Percentiles rank a stretch among this genome's conserved stretches.
Conservation (phyloP, 2,888 invertebrate genomes). For the Thera obeliscata region DNA sequence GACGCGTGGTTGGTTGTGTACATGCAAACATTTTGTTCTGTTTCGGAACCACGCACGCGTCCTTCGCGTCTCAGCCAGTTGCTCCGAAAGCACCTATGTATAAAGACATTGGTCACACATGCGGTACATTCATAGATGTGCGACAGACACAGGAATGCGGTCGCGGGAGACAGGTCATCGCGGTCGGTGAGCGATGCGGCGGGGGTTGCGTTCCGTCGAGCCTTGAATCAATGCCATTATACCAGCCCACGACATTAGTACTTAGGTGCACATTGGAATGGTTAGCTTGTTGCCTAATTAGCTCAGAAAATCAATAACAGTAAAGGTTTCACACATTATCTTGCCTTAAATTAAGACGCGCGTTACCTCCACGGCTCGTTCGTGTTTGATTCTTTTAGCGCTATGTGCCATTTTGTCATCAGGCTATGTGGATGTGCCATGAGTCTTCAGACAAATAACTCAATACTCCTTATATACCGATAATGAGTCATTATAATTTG, state of each 20-base stretch:
- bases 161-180: conserved; percentile 35
- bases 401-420: too few relatives aligned
- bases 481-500: too few relatives aligned
- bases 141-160: conserved; percentile 30
- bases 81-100: neutral
- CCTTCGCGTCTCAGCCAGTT: neutral
- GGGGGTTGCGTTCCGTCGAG: conserved; percentile 33
- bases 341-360: too few relatives aligned
- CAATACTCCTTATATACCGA: too few relatives aligned
- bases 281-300: conserved; percentile 25
- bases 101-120: conserved; percentile 26
- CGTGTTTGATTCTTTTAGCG: too few relatives aligned
- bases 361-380: too few relatives aligned
- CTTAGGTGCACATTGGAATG: conserved; percentile 28
- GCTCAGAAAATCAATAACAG: neutral
- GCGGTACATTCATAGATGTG: conserved; percentile 28
- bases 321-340: neutral
- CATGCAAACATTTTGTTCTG: neutral
- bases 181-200: conserved; percentile 55
- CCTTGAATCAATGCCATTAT: conserved; percentile 48
- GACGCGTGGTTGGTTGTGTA: too few relatives aligned
- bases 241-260: conserved; percentile 34
- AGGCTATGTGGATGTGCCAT: too few relatives aligned
- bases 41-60: neutral
- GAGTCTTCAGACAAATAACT: too few relatives aligned